Evolutionary conservation across 2,888 invertebrate genomes (phyloP).

Genomic region (Barypeithes pellucidus): DNA sequence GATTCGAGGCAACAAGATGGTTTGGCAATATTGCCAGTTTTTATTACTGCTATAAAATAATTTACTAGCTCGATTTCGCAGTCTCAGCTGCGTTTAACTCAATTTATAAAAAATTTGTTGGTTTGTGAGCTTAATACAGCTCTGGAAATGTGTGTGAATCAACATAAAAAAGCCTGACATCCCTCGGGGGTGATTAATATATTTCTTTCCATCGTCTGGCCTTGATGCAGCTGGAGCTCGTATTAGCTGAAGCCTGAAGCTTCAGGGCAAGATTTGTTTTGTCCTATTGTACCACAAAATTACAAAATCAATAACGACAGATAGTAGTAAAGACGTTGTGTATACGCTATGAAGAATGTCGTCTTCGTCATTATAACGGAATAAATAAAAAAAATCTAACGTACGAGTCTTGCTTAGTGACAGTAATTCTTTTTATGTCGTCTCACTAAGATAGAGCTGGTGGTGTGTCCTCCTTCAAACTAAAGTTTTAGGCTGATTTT

Average conservation of each 20-base stretch:
- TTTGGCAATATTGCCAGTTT: too few relatives aligned
- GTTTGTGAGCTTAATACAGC: too few relatives aligned
- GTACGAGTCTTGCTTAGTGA: too few relatives aligned
- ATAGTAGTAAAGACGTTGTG: slow-evolving; percentile 13
- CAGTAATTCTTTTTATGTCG: too few relatives aligned
- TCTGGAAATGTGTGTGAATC: slow-evolving; percentile 37
- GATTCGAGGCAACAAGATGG: too few relatives aligned
- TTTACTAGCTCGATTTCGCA: too few relatives aligned
- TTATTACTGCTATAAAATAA: too few relatives aligned
- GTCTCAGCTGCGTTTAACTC: too few relatives aligned
- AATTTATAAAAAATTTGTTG: too few relatives aligned
- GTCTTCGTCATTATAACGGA: background rate
- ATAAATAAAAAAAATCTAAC: background rate
- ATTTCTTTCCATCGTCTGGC: slow-evolving; percentile 39
- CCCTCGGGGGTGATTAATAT: slow-evolving; percentile 47
- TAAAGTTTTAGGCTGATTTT: too few relatives aligned
- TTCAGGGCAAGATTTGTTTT: slow-evolving; percentile 47
- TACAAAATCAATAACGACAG: slow-evolving; percentile 45
- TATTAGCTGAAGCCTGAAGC: slow-evolving; percentile 43
- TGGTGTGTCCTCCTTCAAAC: too few relatives aligned
- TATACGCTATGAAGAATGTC: slow-evolving; percentile 1
- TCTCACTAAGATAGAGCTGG: too few relatives aligned
- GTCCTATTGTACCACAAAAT: slow-evolving; percentile 46
- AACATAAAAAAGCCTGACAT: slow-evolving; percentile 36
- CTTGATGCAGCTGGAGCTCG: slow-evolving; percentile 42